Evolutionary conservation across 2,113 vertebrate species (phyloP), one percentile per base, ranked within the genome.

Genomic region (Enhydra lutris): DNA sequence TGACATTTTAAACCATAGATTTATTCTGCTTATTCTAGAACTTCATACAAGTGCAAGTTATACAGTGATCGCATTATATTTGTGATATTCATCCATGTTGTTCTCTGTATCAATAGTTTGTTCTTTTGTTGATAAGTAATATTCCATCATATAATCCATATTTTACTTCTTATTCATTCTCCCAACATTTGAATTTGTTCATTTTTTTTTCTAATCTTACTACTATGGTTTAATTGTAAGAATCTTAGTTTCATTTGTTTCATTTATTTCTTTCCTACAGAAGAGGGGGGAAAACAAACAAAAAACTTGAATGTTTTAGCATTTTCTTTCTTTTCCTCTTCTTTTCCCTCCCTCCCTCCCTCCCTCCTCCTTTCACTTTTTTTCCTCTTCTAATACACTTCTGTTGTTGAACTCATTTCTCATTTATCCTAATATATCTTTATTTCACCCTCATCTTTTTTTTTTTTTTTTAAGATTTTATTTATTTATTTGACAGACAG

Each of bases 21-120:
- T 89, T 91, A 50, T 93, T 97, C 74, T 97, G 47, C 42, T 94
- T 95, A 61, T 83, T 97, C 23, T 91, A 79, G 24, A 90, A 90
- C 36, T 94, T 83, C 3, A 17, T 47, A 1, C 69, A 67, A 29
- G 36, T 92, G 14, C 17, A 52, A 93, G 18, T 94, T n/a, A 50
- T 80, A 78, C 29, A 73, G 0, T 95, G 3, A 74, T 45, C 91
- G 26, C 42, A 92, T 55, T 63, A 65, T 89, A 81, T 84, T 93
- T 88, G 14, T 84, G 4, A 42, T 96, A 39, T 82, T 94, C 29
- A 47, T 86, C 6, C 12, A 39, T 90, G 11, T 74, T 65, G 6
- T 47, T 88, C 12, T 65, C 29, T 79, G 4, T 65, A 47, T 94
- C 50, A 91, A 65, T 52, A 73, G 26, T 91, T 50, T 34, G 4